phyloP scores from a whole-genome alignment of 92 coral and sea anemone species.

The Plumapathes pennacea region DNA sequence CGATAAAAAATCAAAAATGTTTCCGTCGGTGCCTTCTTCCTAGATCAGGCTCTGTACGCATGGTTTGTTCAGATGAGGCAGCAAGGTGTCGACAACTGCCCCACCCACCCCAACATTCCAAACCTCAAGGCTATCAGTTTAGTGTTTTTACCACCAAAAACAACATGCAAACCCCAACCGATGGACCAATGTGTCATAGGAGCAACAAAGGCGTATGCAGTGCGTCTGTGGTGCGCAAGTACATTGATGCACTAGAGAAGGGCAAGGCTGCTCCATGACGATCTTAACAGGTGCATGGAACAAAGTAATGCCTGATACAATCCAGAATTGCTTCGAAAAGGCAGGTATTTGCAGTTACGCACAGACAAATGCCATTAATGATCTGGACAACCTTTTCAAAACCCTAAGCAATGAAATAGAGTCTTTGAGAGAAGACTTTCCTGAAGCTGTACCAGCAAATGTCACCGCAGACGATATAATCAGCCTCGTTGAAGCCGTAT shows the following conservation, averaged over 20 bases:
- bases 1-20: no score
- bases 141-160: slow-evolving; percentile 55
- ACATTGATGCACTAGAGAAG: slow-evolving; percentile 64
- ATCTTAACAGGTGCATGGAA: slow-evolving; percentile 64
- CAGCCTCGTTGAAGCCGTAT: slow-evolving; percentile 33
- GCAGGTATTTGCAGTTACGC: slow-evolving; percentile 56
- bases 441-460: slow-evolving; percentile 45
- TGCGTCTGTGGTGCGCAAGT: slow-evolving; percentile 57
- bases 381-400: slow-evolving; percentile 58
- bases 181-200: slow-evolving; percentile 53
- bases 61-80: no score
- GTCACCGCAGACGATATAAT: slow-evolving; percentile 48
- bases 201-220: slow-evolving; percentile 60
- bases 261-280: slow-evolving; percentile 52
- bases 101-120: slow-evolving; percentile 27
- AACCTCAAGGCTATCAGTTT: slow-evolving; percentile 61
- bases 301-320: slow-evolving; percentile 42
- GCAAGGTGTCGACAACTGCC: slow-evolving; percentile 34
- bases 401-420: slow-evolving; percentile 57
- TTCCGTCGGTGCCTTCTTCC: no score
- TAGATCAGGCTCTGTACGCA: no score
- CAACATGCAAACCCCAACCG: slow-evolving; percentile 61
- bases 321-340: slow-evolving; percentile 43
- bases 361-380: slow-evolving; percentile 52
- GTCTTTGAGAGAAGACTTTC: slow-evolving; percentile 59